Percentiles rank a stretch among this genome's conserved stretches.
Conservation (phyloP, 2,113 vertebrate genomes). For the Mustela lutreola region DNA sequence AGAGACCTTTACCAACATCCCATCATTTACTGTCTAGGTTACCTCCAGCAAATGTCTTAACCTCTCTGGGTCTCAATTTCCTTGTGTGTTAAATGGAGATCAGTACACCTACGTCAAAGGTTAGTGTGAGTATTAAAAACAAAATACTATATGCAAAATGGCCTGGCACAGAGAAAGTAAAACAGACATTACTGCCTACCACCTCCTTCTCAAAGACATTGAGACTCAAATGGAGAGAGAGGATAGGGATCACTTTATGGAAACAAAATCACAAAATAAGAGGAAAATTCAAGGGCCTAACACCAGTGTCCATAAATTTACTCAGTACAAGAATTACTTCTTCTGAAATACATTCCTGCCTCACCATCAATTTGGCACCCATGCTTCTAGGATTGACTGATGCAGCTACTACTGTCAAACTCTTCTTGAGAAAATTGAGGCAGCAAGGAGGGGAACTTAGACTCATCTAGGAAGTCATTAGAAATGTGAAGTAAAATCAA, state of each 20-base stretch:
- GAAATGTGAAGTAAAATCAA: conserved; percentile 10
- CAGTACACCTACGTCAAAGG: conserved; percentile 10
- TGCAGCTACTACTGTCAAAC: neutral
- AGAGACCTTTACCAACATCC: conserved; percentile 46
- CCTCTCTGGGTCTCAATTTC: neutral
- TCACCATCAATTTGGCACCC: neutral
- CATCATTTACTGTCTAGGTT: conserved; percentile 5
- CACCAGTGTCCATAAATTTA: neutral
- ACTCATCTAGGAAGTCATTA: neutral
- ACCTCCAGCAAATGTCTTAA: neutral
- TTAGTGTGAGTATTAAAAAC: neutral
- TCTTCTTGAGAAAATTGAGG: neutral
- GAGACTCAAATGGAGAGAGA: neutral
- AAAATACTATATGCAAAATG: neutral
- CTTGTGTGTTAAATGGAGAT: neutral
- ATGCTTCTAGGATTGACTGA: neutral
- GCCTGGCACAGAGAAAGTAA: neutral
- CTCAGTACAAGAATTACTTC: neutral
- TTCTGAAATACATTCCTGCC: neutral
- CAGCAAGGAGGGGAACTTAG: neutral
- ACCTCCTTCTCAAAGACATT: neutral
- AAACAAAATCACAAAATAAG: neutral
- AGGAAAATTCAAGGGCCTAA: neutral
- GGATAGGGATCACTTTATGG: neutral
- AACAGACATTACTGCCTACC: neutral